Conservation (phyloP, 1,140 invertebrate genomes). For the Procambarus clarkii region DNA sequence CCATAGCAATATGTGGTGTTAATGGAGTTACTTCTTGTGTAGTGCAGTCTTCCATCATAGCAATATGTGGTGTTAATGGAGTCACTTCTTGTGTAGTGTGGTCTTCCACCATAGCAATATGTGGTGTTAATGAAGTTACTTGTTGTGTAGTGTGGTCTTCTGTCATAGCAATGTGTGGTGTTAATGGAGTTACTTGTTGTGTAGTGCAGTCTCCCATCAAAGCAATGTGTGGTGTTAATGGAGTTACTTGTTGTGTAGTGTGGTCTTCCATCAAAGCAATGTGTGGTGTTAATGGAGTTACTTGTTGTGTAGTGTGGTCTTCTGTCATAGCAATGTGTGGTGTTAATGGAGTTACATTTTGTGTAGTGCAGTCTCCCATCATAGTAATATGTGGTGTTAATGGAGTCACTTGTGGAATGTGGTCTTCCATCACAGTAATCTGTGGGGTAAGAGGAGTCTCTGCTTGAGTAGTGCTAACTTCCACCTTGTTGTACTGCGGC, state of each 20-base stretch:
- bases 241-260: neutral
- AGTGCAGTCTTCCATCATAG: no score
- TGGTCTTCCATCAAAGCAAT: no score
- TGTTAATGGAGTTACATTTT: neutral
- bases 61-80: no score
- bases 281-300: neutral
- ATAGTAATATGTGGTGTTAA: slow-evolving; percentile 24
- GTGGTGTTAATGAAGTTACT: neutral
- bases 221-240: neutral
- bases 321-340: no score
- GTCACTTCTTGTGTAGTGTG: no score
- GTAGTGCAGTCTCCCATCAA: neutral
- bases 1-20: no score
- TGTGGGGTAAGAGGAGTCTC: no score
- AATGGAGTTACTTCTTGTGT: no score
- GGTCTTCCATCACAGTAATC: no score
- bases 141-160: neutral
- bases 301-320: neutral
- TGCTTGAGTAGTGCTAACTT: neutral
- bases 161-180: no score
- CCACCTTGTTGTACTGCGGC: neutral
- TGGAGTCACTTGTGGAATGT: neutral
- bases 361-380: no score
- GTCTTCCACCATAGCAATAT: no score
- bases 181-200: neutral